Evolutionary conservation across 2,888 invertebrate species (phyloP), one percentile per base, ranked within the genome.

Genomic region (Orthonychiurus folsomi): DNA sequence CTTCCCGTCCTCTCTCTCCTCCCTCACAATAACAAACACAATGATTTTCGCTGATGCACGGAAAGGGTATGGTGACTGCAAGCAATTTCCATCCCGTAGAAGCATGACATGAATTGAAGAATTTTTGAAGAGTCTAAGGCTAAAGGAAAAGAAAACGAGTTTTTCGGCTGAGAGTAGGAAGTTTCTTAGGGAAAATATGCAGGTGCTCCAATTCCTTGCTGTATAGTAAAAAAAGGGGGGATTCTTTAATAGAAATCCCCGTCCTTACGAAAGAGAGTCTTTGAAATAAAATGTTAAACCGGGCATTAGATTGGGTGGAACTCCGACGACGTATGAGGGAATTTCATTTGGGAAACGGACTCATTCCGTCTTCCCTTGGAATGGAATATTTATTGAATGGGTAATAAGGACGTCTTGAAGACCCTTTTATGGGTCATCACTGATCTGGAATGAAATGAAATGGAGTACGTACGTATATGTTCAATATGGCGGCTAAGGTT

Each of bases 331-430:
- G n/a, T n/a, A n/a, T n/a, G 15, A 15, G 15, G 37, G 37, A 37
- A 37, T 37, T 37, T 37, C 37, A 25, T 25, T 54, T 18, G 54
- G 54, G 54, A 25, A 37, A 37, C 9, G 37, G n/a, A n/a, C n/a
- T 15, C 15, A 37, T 59, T 59, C 50, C 52, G 47, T 59, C 48
- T 52, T 59, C 24, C 50, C 50, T 50, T 59, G 59, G 53, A 59
- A 59, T 54, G 59, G 60, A 64, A 64, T 66, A 66, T 68, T 68
- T 63, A 68, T 64, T 66, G 64, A 64, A 65, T 64, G 59, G 63
- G 54, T 28, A 50, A 37, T 37, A 37, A 63, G 52, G 63, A 63
- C 62, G 62, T 66, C 63, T 59, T 37, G 37, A 63, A 66, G 66
- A 61, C 62, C n/a, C 64, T 66, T 66, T 66, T 64, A 63, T 64